A percentile compares a stretch with the other conserved stretches of the same genome.
Conservation (phyloP, 2,888 invertebrate species). For the Elmis aenea region DNA sequence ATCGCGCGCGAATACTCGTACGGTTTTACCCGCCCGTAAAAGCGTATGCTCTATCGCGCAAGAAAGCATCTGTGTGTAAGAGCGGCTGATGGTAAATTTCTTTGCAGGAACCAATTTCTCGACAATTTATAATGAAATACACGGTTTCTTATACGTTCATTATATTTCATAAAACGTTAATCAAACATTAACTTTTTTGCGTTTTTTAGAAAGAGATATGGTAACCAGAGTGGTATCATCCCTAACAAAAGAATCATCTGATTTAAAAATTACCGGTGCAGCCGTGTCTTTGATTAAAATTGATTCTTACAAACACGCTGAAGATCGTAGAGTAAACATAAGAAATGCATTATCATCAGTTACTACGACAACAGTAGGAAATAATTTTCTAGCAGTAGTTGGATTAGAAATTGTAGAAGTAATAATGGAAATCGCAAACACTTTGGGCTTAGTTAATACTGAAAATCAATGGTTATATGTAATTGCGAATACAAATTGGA, state of each 20-base stretch:
- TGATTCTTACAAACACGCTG: conserved; percentile 24
- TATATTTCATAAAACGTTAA: no score
- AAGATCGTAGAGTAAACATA: conserved; percentile 33
- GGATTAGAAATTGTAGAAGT: conserved; percentile 56
- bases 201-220: conserved; percentile 55
- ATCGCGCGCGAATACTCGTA: no score
- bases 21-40: no score
- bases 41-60: no score
- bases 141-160: no score
- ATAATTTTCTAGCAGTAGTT: conserved; percentile 59
- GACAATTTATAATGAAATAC: no score
- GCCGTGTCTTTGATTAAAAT: conserved; percentile 39
- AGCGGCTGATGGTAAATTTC: no score
- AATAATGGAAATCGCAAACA: conserved; percentile 65
- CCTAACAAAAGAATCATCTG: conserved; percentile 45
- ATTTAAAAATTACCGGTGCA: conserved; percentile 25
- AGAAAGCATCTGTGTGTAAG: no score
- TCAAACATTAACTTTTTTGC: neutral
- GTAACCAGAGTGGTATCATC: conserved; percentile 61
- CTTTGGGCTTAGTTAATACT: conserved; percentile 62
- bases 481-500: conserved; percentile 56
- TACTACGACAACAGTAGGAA: conserved; percentile 37
- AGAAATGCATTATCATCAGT: conserved; percentile 36
- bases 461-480: conserved; percentile 80
- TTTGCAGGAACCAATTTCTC: neutral